Evolutionary conservation across 2,113 vertebrate species (phyloP), one percentile per base, ranked within the genome.

Genomic region (Turdus rufiventris): DNA sequence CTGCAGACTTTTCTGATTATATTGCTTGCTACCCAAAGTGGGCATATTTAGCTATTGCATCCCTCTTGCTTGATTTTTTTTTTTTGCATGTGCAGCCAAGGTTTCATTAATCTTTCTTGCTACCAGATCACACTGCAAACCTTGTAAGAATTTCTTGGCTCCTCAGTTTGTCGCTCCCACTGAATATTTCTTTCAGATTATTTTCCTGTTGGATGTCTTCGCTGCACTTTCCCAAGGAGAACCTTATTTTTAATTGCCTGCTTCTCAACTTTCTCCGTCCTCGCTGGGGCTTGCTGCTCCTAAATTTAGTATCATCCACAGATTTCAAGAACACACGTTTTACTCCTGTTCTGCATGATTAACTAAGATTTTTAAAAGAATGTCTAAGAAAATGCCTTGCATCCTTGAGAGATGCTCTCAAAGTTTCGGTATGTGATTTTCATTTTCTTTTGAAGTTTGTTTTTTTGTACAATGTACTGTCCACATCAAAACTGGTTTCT

Each of bases 171-270:
- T 95, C 82, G 89, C 96, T 96, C 95, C 95, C 93, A 95, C 94
- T 95, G 95, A 96, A 93, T 93, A 94, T 93, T 96, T 95, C 87
- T 89, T 91, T 91, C 70, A 83, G 67, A 90, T 94, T 95, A 90
- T 96, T 95, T 96, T 96, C 89, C 87, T 89, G 74, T 89, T 93
- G 88, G 82, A 88, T 94, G 89, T 96, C 94, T 97, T 94, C 14
- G 0, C 85, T 95, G 88, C 78, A 80, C 93, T 96, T 96, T 96
- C 78, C 91, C 91, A 97, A 96, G 96, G 95, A 96, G 94, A 97
- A 80, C 83, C 89, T 95, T 91, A 85, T 94, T 97, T 97, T 95
- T 96, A 97, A 96, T 97, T 96, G 94, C 93, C 82, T 91, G 67
- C 76, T 93, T 97, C 91, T 96, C 91, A 95, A 48, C 88, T 94